phyloP scores from a whole-genome alignment of 2,888 invertebrate species.

The Mythimna lalbum region DNA sequence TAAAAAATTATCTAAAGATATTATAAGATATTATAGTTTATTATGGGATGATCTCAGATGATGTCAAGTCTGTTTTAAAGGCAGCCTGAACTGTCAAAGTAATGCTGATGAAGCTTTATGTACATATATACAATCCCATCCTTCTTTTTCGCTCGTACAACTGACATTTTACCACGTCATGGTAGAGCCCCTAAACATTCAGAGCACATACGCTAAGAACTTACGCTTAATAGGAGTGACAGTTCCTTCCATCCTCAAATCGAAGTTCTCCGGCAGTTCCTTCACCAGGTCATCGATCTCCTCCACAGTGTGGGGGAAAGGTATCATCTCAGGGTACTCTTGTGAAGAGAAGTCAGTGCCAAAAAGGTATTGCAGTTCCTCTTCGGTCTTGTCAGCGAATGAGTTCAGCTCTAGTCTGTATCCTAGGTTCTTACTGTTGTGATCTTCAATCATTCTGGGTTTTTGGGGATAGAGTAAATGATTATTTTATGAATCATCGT shows the following conservation, averaged over 20 bases:
- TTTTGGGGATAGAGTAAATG: neutral
- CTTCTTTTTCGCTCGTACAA: no score
- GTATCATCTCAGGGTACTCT: neutral
- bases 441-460: neutral
- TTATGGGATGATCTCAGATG: no score
- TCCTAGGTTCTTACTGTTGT: neutral
- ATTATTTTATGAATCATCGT: no score
- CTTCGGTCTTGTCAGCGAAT: neutral
- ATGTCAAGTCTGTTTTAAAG: no score
- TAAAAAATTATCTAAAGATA: no score
- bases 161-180: no score
- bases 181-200: neutral
- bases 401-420: neutral
- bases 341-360: neutral
- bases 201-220: neutral
- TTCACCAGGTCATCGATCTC: neutral
- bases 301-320: neutral
- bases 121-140: no score
- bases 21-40: no score
- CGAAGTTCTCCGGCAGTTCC: conserved; percentile 5
- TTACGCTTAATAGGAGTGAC: conserved; percentile 2
- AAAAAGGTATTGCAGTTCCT: neutral
- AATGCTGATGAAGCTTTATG: no score
- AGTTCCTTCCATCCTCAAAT: conserved; percentile 1
- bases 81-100: no score